Evolutionary conservation across 1,140 invertebrate species (phyloP), one percentile per base, ranked within the genome.

Genomic region (Rhyacophila brunnea): DNA sequence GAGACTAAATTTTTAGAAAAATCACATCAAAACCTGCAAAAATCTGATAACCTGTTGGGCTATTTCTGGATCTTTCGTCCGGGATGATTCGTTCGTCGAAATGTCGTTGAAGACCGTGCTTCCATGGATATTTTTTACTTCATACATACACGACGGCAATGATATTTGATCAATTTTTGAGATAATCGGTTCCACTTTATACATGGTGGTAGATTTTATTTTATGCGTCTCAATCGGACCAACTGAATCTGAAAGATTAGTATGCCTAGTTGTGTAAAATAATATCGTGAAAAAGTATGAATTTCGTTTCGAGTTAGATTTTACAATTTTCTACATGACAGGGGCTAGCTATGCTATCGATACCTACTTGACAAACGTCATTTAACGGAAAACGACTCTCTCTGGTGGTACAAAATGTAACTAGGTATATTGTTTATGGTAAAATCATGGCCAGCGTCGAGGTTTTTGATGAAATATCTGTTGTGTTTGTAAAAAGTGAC

Each of bases 21-120:
- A 71, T 67, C 61, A 72, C 70, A 77, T 74, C 74, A 73, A 81
- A 85, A 86, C 84, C 84, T 87, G 81, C 71, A 86, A 78, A 81
- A 86, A 81, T 73, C 80, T 81, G 73, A 81, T 84, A 87, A 87
- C 85, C 84, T 87, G 82, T 71, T 83, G 76, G 74, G 74, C 75
- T 68, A 86, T 82, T 77, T 81, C 77, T 63, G 82, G 72, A 72
- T 78, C 77, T 64, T 68, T 74, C 68, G 74, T 69, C 52, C 71
- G 67, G 48, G 46, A 63, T 66, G 74, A 67, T 70, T 70, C 67
- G 68, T 73, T 67, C 70, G 73, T 68, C 48, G 59, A 58, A 59
- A 60, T 61, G 63, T 73, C 66, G 60, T 70, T 72, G 58, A 68
- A 46, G 49, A 52, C 45, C 47, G 42, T 67, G 57, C 60, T 65